A percentile compares a stretch with the other conserved stretches of the same genome.
These are phyloP conservation scores for Apotomis betuletana DNA, from an alignment of 2,888 invertebrate genomes.

Conservation along the genomic window DNA sequence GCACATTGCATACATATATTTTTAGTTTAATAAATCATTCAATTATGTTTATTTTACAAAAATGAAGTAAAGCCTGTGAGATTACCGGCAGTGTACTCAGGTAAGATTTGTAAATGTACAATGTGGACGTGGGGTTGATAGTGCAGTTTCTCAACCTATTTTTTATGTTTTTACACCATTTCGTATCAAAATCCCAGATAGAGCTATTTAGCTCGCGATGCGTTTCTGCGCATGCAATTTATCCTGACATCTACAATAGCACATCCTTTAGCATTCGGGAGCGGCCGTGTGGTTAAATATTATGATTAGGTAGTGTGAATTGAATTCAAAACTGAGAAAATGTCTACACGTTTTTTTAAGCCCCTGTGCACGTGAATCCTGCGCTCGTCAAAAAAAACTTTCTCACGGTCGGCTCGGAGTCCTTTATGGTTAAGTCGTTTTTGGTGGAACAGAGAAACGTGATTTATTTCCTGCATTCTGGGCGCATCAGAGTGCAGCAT, in stretches of 20 bases:
- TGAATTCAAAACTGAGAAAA: slow-evolving; percentile 45
- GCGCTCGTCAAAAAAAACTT: slow-evolving; percentile 62
- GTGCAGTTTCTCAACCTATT: slow-evolving; percentile 69
- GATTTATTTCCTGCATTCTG: slow-evolving; percentile 64
- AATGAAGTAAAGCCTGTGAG: slow-evolving; percentile 56
- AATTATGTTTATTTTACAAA: slow-evolving; percentile 60
- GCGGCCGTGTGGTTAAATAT: slow-evolving; percentile 52
- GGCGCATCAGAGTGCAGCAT: slow-evolving; percentile 48
- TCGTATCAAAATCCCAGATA: slow-evolving; percentile 64
- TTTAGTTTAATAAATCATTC: slow-evolving; percentile 54
- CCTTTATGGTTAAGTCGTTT: slow-evolving; percentile 59
- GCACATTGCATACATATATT: slow-evolving; percentile 64
- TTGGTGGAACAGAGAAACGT: slow-evolving; percentile 60
- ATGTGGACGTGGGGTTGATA: slow-evolving; percentile 67
- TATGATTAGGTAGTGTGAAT: slow-evolving; percentile 37
- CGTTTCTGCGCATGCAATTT: slow-evolving; percentile 67
- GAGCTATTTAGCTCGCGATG: slow-evolving; percentile 60
- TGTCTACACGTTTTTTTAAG: slow-evolving; percentile 56
- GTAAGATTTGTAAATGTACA: slow-evolving; percentile 55
- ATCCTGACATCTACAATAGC: slow-evolving; percentile 52
- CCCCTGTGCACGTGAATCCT: slow-evolving; percentile 66
- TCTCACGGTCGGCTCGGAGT: slow-evolving; percentile 65
- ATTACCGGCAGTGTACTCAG: slow-evolving; percentile 52
- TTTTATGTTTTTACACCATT: slow-evolving; percentile 67
- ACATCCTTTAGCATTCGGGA: slow-evolving; percentile 49